Evolutionary conservation across 2,113 vertebrate species (phyloP).

Genomic region (Vombatus ursinus): DNA sequence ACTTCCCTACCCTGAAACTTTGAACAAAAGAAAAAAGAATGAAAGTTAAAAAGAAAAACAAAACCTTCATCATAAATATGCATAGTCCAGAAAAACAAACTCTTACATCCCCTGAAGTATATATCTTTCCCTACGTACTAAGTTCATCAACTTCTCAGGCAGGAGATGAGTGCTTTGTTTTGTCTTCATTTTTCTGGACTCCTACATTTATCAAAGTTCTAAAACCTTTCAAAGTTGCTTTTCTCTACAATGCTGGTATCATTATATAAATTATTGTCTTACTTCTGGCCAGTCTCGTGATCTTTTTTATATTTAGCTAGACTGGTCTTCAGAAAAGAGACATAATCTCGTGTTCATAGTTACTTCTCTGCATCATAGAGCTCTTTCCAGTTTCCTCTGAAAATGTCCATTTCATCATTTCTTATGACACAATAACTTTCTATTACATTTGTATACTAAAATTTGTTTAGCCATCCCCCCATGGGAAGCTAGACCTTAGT

Average conservation of each 20-base stretch:
- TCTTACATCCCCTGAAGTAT: not conserved
- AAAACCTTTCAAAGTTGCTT: not conserved
- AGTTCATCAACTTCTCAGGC: not conserved
- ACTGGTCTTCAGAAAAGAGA: not conserved
- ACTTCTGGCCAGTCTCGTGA: not conserved
- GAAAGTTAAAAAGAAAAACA: not conserved
- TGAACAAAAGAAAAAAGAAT: not conserved
- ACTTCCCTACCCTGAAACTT: not conserved
- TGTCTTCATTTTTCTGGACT: not conserved
- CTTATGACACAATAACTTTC: not conserved
- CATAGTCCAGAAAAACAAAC: not conserved
- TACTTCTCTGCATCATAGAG: not conserved
- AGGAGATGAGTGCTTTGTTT: not conserved
- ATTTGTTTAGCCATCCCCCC: not conserved
- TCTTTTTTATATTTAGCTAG: not conserved
- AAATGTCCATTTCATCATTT: not conserved
- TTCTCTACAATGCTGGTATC: not conserved
- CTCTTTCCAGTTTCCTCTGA: not conserved
- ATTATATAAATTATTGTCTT: not conserved
- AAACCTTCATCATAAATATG: not conserved
- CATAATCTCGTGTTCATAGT: not conserved
- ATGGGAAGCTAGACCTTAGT: not conserved
- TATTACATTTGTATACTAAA: not conserved
- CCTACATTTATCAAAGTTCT: not conserved
- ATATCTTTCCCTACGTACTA: not conserved